phyloP scores from a whole-genome alignment of 2,797 vertebrate species.

The Parambassis ranga region DNA sequence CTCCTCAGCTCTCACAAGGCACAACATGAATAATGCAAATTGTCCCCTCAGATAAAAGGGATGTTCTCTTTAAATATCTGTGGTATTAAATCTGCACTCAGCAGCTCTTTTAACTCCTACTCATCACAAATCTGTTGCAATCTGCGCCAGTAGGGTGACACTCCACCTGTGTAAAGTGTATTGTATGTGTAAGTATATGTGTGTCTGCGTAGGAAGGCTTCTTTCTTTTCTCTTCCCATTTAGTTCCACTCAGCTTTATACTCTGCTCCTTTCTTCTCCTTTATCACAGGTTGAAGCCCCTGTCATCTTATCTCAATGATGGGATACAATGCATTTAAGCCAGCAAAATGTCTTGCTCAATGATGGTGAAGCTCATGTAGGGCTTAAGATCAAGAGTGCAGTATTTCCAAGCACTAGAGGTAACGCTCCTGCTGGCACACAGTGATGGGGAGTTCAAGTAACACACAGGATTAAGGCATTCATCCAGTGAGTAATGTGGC shows the following conservation, averaged over 20 bases:
- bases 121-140: conserved; percentile 75
- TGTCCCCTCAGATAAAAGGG: conserved; percentile 74
- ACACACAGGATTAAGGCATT: background rate
- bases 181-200: conserved; percentile 7
- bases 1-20: conserved; percentile 58
- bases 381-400: conserved; percentile 11
- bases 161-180: conserved; percentile 41
- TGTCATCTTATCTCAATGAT: conserved; percentile 23
- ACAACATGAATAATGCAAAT: conserved; percentile 80
- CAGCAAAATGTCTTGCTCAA: conserved; percentile 16
- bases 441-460: background rate
- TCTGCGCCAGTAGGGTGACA: conserved; percentile 69
- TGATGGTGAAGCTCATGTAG: conserved; percentile 30
- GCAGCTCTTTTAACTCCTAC: conserved; percentile 77
- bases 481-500: background rate
- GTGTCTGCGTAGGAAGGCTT: conserved; percentile 20
- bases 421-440: background rate
- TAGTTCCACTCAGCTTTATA: background rate
- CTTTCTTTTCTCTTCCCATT: conserved; percentile 5
- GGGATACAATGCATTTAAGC: conserved; percentile 37
- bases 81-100: conserved; percentile 77
- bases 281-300: conserved; percentile 26
- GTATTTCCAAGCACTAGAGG: background rate
- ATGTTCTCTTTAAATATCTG: conserved; percentile 75
- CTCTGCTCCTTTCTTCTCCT: background rate